Evolutionary conservation across 2,797 vertebrate genomes (phyloP).

Genomic region (Philypnodon macrostomus): DNA sequence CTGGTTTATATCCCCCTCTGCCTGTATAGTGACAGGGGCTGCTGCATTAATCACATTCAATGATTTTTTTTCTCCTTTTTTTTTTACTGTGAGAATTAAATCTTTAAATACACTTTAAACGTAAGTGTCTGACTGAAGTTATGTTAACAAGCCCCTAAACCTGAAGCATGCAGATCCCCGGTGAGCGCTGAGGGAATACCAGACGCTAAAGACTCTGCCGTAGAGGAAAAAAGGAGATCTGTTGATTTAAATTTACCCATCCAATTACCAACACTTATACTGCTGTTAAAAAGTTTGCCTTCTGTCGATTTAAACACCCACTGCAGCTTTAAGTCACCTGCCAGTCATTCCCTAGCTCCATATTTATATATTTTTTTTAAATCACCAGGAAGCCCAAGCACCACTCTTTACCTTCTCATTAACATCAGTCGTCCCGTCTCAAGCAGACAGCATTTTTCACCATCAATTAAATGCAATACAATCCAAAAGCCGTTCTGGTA

Average conservation of each 20-base stretch:
- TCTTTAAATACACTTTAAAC: slow-evolving; percentile 75
- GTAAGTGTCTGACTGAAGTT: slow-evolving; percentile 63
- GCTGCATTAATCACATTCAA: slow-evolving; percentile 66
- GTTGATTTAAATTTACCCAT: slow-evolving; percentile 59
- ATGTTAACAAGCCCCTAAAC: slow-evolving; percentile 64
- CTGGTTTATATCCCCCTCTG: slow-evolving; percentile 62
- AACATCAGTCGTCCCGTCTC: slow-evolving; percentile 57
- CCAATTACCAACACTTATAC: slow-evolving; percentile 58
- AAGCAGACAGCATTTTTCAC: slow-evolving; percentile 58
- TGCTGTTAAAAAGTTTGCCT: slow-evolving; percentile 41
- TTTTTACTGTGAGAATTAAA: slow-evolving; percentile 70
- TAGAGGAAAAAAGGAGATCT: slow-evolving; percentile 21
- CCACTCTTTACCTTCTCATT: slow-evolving; percentile 60
- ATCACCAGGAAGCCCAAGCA: slow-evolving; percentile 54
- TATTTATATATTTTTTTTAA: slow-evolving; percentile 43
- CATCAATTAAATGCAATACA: slow-evolving; percentile 57
- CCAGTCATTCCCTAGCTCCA: slow-evolving; percentile 44
- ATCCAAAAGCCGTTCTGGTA: slow-evolving; percentile 28
- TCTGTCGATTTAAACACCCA: slow-evolving; percentile 20
- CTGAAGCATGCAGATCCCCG: slow-evolving; percentile 42
- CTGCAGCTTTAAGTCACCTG: slow-evolving; percentile 37
- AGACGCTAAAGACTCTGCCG: slow-evolving; percentile 40
- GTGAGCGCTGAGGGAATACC: slow-evolving; percentile 48
- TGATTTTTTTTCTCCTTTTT: slow-evolving; percentile 14
- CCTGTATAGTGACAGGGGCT: slow-evolving; percentile 66